These are phyloP conservation scores for Aphidius colemani DNA, from an alignment of 2,888 invertebrate genomes.

Conservation along the genomic window DNA sequence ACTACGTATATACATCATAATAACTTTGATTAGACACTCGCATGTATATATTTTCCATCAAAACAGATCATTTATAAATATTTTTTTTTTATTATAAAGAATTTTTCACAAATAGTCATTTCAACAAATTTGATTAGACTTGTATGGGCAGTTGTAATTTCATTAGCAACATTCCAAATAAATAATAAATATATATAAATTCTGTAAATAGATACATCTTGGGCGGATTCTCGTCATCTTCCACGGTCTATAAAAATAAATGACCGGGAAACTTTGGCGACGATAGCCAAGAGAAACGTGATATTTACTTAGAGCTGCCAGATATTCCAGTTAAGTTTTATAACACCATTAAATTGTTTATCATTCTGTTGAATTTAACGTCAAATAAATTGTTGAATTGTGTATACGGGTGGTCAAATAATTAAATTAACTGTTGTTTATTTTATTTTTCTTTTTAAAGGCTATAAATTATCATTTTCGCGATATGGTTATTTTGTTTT, in stretches of 20 bases:
- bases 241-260: slow-evolving; percentile 29
- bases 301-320: neutral
- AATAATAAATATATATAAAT: slow-evolving; percentile 19
- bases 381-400: neutral
- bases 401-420: slow-evolving; percentile 10
- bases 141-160: slow-evolving; percentile 13
- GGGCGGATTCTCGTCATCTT: slow-evolving; percentile 25
- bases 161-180: slow-evolving; percentile 20
- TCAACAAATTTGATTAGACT: no score
- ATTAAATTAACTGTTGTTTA: neutral
- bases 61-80: no score
- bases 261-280: slow-evolving; percentile 10
- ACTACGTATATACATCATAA: no score
- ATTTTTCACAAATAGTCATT: no score
- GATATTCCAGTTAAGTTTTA: slow-evolving; percentile 26
- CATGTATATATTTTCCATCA: no score
- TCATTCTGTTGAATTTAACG: slow-evolving; percentile 25
- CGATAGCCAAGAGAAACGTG: slow-evolving; percentile 21
- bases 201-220: slow-evolving; percentile 26
- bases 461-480: no score
- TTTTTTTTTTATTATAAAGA: no score
- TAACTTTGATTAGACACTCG: no score
- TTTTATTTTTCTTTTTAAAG: no score
- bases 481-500: no score
- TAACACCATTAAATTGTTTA: slow-evolving; percentile 30